phyloP scores from a whole-genome alignment of 2,888 invertebrate genomes.

The Eristalis tenax region DNA sequence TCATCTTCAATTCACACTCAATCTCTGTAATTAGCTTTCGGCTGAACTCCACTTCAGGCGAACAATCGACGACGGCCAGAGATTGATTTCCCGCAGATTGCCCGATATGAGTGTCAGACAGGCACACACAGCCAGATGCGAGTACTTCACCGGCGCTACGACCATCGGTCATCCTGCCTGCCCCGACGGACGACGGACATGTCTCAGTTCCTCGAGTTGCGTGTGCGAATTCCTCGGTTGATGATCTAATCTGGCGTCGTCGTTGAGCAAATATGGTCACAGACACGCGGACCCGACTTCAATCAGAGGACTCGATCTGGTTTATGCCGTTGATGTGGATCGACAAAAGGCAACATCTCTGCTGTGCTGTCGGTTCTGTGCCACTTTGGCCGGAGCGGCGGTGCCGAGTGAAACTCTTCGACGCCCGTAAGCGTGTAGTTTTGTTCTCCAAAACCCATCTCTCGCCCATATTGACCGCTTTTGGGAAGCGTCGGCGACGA shows the following conservation, averaged over 20 bases:
- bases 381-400: not conserved
- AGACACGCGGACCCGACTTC: not conserved
- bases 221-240: slow-evolving; percentile 1
- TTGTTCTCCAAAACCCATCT: not conserved
- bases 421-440: not conserved
- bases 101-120: slow-evolving; percentile 31
- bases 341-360: not conserved
- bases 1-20: slow-evolving; percentile 40
- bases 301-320: slow-evolving; percentile 2
- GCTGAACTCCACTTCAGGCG: slow-evolving; percentile 36
- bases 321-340: not conserved
- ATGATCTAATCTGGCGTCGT: slow-evolving; percentile 6
- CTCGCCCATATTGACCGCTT: slow-evolving; percentile 5
- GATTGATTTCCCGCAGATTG: slow-evolving; percentile 37
- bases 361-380: not conserved
- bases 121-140: not conserved
- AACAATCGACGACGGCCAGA: slow-evolving; percentile 35
- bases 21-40: slow-evolving; percentile 33
- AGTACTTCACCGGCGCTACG: too few species aligned
- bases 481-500: not conserved
- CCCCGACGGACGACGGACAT: not conserved
- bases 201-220: not conserved
- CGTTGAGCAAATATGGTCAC: slow-evolving; percentile 4
- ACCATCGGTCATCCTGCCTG: not conserved
- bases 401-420: not conserved